A percentile compares a stretch with the other conserved stretches of the same genome.
Evolutionary conservation across 2,888 invertebrate species (phyloP).

Genomic region (Escarpia spicata): DNA sequence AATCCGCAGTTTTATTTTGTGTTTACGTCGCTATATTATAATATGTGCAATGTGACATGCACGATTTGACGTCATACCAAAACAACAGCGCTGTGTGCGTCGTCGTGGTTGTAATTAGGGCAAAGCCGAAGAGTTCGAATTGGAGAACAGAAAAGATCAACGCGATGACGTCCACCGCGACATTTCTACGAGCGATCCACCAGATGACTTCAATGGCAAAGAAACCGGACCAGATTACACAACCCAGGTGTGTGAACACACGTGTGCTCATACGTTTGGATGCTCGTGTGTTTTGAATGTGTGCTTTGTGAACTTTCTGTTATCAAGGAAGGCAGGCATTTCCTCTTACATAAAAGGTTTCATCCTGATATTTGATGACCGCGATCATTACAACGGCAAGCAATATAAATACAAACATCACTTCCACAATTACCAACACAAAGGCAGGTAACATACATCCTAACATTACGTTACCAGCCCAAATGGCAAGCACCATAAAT

Average conservation of each 20-base stretch:
- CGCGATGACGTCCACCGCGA: background rate
- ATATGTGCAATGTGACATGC: no score
- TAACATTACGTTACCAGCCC: no score
- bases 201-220: background rate
- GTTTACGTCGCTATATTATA: no score
- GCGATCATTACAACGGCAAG: background rate
- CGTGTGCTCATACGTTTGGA: background rate
- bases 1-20: no score
- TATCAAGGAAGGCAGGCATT: background rate
- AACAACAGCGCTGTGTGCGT: background rate
- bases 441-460: no score
- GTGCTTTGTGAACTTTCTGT: background rate
- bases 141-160: background rate
- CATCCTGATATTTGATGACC: background rate
- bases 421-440: no score
- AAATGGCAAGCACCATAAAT: no score
- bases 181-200: background rate
- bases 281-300: background rate
- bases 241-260: background rate
- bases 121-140: background rate
- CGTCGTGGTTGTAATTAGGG: background rate
- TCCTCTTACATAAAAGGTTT: background rate
- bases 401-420: background rate
- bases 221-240: background rate
- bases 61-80: no score